Percentiles rank a stretch among this genome's conserved stretches.
These are phyloP conservation scores for Platalea minor DNA, from an alignment of 2,797 vertebrate species.

Conservation along the genomic window DNA sequence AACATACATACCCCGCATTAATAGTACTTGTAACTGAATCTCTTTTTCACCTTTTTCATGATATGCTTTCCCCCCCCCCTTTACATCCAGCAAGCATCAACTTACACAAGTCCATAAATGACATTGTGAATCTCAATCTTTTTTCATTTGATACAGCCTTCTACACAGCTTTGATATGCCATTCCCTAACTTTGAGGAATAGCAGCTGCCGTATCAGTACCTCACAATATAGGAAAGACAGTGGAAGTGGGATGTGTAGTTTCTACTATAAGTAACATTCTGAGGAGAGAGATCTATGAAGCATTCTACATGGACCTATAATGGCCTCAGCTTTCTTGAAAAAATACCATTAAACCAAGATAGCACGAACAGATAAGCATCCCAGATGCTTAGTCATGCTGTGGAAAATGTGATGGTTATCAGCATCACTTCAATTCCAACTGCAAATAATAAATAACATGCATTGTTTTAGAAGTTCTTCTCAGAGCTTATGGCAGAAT, in stretches of 20 bases:
- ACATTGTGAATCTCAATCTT: background rate
- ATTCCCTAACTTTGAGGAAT: background rate
- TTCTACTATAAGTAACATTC: background rate
- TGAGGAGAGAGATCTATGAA: background rate
- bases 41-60: background rate
- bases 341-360: background rate
- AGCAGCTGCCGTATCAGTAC: background rate
- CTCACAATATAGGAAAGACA: background rate
- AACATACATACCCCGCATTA: background rate
- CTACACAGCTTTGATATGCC: background rate
- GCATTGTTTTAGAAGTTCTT: background rate
- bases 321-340: background rate
- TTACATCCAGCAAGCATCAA: background rate
- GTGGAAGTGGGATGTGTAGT: background rate
- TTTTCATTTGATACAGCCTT: background rate
- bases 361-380: background rate
- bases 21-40: background rate
- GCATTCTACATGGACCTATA: background rate
- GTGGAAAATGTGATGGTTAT: background rate
- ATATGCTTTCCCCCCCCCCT: accelerated
- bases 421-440: background rate
- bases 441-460: background rate
- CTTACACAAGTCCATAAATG: background rate
- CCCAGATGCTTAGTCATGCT: background rate
- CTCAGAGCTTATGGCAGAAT: background rate